These are phyloP conservation scores for Halcyon chelicuti DNA, from an alignment of 2,797 vertebrate species.

Conservation along the genomic window DNA sequence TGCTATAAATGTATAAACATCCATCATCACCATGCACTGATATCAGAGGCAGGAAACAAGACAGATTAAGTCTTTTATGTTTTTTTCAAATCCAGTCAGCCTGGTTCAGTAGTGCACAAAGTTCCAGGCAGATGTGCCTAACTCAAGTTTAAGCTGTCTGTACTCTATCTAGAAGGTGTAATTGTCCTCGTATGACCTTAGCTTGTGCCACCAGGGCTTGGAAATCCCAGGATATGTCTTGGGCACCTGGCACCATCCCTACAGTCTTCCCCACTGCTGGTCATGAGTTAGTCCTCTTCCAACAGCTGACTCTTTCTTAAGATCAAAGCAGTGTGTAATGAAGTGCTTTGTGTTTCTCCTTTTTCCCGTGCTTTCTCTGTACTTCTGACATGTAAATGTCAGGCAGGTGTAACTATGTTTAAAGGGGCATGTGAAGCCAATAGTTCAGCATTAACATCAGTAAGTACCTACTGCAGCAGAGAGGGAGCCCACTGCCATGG, in stretches of 20 bases:
- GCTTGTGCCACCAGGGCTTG: not conserved
- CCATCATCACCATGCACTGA: not conserved
- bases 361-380: constrained; percentile 30
- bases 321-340: not conserved
- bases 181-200: not conserved
- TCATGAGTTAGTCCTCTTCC: not conserved
- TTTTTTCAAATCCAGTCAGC: not conserved
- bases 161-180: not conserved
- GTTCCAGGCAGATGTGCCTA: not conserved
- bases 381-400: constrained; percentile 42
- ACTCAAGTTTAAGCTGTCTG: rapidly evolving
- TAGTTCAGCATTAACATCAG: constrained; percentile 1
- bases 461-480: constrained; percentile 1
- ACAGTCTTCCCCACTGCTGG: rapidly evolving
- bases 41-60: not conserved
- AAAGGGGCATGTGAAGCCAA: not conserved
- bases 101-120: not conserved
- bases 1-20: not conserved
- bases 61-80: not conserved
- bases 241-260: rapidly evolving
- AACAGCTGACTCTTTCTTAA: not conserved
- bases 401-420: constrained; percentile 44
- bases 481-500: not conserved
- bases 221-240: not conserved
- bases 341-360: constrained; percentile 30